A percentile compares a stretch with the other conserved stretches of the same genome.
These are phyloP conservation scores for Eriosoma lanigerum DNA, from an alignment of 1,140 invertebrate species.

Conservation along the genomic window DNA sequence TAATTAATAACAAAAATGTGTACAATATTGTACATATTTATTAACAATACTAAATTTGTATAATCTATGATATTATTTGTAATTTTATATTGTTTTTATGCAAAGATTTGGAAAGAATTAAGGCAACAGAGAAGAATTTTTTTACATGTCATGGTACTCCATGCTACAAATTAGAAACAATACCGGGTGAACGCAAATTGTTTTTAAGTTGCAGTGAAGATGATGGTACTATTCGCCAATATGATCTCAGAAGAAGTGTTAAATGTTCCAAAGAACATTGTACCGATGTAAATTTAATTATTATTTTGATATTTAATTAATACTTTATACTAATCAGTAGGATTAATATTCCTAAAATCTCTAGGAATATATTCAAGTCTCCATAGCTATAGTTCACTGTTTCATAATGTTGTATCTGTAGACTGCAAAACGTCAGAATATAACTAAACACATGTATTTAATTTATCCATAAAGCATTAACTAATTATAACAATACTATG, in stretches of 20 bases:
- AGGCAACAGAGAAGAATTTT: constrained; percentile 66
- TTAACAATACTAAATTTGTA: no score
- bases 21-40: constrained; percentile 9
- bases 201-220: constrained; percentile 88
- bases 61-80: no score
- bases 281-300: constrained; percentile 62
- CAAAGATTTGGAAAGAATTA: constrained; percentile 65
- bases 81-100: constrained; percentile 2
- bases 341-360: no score
- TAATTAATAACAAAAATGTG: no score
- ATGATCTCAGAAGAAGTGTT: constrained; percentile 75
- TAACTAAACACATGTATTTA: no score
- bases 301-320: neutral
- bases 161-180: constrained; percentile 78
- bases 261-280: constrained; percentile 65
- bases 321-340: no score
- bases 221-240: constrained; percentile 84
- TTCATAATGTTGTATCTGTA: no score
- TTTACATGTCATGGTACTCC: constrained; percentile 82
- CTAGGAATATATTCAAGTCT: no score
- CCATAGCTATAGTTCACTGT: no score
- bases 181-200: constrained; percentile 72
- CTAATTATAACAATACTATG: neutral
- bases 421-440: no score
- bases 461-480: no score